Percentiles rank a stretch among this genome's conserved stretches.
Evolutionary conservation across 1,140 invertebrate species (phyloP).

Genomic region (Eulimnadia texana): DNA sequence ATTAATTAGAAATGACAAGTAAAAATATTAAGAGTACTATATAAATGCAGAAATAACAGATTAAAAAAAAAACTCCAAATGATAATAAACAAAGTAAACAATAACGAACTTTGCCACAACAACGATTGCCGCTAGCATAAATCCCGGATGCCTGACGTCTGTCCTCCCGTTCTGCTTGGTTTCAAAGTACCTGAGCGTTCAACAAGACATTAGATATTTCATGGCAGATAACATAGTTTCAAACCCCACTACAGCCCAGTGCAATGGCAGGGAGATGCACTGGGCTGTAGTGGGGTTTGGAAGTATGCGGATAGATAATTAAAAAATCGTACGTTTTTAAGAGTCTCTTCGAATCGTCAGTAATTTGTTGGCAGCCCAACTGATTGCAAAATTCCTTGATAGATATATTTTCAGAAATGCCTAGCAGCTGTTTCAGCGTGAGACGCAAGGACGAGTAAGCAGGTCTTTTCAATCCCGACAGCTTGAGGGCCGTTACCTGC

Average conservation of each 20-base stretch:
- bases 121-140: not conserved
- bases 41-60: no score
- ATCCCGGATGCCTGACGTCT: not conserved
- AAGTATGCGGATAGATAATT: not conserved
- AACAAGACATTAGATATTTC: no score
- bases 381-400: not conserved
- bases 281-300: no score
- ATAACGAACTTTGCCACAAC: not conserved
- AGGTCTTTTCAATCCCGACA: not conserved
- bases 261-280: no score
- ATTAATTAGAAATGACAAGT: no score
- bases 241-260: no score
- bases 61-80: no score
- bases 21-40: no score
- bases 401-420: not conserved
- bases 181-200: not conserved
- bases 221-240: no score
- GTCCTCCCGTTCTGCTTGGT: not conserved
- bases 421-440: not conserved
- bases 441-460: not conserved
- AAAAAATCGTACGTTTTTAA: not conserved
- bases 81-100: not conserved
- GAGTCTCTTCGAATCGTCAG: not conserved
- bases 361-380: not conserved
- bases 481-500: not conserved